phyloP scores from a whole-genome alignment of 2,888 invertebrate genomes.

The Bugulina stolonifera region DNA sequence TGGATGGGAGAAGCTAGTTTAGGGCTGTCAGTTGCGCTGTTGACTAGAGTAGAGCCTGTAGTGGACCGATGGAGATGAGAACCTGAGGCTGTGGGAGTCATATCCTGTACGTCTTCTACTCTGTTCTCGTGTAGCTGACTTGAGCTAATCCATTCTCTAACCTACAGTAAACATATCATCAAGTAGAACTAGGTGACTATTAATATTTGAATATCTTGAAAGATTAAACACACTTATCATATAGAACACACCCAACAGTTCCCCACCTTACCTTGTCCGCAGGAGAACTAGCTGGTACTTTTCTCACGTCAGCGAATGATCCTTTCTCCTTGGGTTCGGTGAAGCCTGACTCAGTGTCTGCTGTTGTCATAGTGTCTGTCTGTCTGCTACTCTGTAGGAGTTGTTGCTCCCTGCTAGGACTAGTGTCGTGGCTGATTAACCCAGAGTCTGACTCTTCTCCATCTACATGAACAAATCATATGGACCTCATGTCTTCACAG shows the following conservation, averaged over 20 bases:
- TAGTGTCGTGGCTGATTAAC: neutral
- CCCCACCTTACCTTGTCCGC: slow-evolving; percentile 24
- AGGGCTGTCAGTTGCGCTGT: neutral
- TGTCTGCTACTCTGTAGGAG: neutral
- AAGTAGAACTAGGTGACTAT: too few species aligned
- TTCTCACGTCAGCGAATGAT: neutral
- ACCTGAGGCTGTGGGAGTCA: neutral
- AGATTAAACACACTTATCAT: too few species aligned
- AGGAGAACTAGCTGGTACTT: slow-evolving; percentile 17
- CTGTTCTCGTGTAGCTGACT: neutral
- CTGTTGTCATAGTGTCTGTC: neutral
- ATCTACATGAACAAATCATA: too few species aligned
- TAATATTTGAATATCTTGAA: too few species aligned
- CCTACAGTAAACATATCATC: neutral
- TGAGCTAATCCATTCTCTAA: slow-evolving; percentile 16
- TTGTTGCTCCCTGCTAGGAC: neutral
- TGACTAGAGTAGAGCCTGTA: slow-evolving; percentile 15
- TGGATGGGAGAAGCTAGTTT: neutral
- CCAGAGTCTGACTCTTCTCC: slow-evolving; percentile 8
- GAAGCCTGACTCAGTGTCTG: slow-evolving; percentile 2
- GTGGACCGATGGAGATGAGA: neutral
- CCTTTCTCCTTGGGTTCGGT: neutral
- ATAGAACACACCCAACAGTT: too few species aligned
- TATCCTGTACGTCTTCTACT: neutral
- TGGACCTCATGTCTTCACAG: too few species aligned